Conservation (phyloP, 2,113 vertebrate species). For the Micromys minutus region DNA sequence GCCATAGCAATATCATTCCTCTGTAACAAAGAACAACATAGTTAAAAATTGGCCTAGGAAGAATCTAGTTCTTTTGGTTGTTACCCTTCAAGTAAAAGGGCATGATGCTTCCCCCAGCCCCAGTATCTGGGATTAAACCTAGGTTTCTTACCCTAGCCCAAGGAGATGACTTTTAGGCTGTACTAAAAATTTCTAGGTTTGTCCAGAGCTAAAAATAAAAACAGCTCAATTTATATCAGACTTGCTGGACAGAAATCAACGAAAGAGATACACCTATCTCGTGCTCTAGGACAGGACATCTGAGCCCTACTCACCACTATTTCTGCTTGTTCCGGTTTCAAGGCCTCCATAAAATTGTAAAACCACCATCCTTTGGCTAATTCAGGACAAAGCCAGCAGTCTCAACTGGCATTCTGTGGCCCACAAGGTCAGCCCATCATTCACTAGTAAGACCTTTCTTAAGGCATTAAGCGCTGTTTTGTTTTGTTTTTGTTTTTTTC, state of each 20-base stretch:
- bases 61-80: slow-evolving; percentile 46
- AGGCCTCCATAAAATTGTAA: background rate
- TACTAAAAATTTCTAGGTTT: background rate
- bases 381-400: background rate
- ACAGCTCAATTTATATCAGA: slow-evolving; percentile 22
- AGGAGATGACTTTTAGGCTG: slow-evolving; percentile 23
- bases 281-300: background rate
- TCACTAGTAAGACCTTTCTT: background rate
- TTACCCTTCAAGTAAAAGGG: slow-evolving; percentile 37
- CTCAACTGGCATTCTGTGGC: background rate
- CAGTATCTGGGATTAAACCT: background rate
- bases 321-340: background rate
- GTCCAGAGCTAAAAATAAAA: slow-evolving; percentile 40
- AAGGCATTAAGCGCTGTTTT: background rate
- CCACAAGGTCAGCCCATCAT: background rate
- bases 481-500: slow-evolving; percentile 9
- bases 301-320: background rate
- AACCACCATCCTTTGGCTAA: slow-evolving; percentile 22
- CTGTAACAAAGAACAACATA: slow-evolving; percentile 84
- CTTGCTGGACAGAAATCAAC: background rate
- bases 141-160: background rate
- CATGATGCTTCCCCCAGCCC: background rate
- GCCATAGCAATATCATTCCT: slow-evolving; percentile 99
- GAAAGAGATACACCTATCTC: background rate
- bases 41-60: slow-evolving; percentile 54